Percentiles rank a stretch among this genome's conserved stretches.
Conservation (phyloP, 2,888 invertebrate genomes). For the Zaprionus bogoriensis region DNA sequence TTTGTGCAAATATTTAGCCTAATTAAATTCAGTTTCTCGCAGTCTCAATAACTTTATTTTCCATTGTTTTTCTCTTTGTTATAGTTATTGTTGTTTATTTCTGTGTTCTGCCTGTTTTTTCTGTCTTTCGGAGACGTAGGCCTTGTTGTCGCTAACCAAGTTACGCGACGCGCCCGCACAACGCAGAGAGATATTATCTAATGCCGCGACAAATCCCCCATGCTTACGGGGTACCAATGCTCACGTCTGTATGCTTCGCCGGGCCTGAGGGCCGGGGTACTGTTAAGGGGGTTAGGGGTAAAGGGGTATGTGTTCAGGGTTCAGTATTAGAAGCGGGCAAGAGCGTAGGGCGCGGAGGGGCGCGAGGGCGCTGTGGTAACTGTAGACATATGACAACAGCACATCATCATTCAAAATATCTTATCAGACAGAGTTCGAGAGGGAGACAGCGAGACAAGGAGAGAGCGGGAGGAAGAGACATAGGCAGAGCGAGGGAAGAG, state of each 20-base stretch:
- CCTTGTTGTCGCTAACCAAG: conserved; percentile 49
- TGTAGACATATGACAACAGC: conserved; percentile 66
- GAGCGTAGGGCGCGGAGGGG: neutral
- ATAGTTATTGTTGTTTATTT: neutral
- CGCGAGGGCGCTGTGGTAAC: neutral
- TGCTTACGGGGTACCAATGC: conserved; percentile 37
- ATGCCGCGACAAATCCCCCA: conserved; percentile 68
- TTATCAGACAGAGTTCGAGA: conserved; percentile 53
- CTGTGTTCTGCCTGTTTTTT: neutral
- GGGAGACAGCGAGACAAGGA: neutral
- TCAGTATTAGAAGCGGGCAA: neutral
- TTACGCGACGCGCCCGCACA: conserved; percentile 54
- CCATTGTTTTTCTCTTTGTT: conserved; percentile 3
- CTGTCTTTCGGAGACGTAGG: conserved; percentile 26
- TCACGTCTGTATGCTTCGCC: too few relatives aligned
- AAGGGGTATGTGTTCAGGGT: neutral
- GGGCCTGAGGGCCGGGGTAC: too few relatives aligned
- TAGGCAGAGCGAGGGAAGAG: neutral
- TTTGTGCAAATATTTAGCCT: conserved; percentile 24
- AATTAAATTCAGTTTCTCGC: conserved; percentile 19
- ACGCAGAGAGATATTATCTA: conserved; percentile 63
- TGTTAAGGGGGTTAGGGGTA: neutral
- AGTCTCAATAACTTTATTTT: conserved; percentile 30
- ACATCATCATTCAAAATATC: conserved; percentile 81
- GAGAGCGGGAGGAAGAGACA: conserved; percentile 3